Base-by-base conservation (phyloP, 2,113 vertebrate species). In the Tetrax tetrax region DNA sequence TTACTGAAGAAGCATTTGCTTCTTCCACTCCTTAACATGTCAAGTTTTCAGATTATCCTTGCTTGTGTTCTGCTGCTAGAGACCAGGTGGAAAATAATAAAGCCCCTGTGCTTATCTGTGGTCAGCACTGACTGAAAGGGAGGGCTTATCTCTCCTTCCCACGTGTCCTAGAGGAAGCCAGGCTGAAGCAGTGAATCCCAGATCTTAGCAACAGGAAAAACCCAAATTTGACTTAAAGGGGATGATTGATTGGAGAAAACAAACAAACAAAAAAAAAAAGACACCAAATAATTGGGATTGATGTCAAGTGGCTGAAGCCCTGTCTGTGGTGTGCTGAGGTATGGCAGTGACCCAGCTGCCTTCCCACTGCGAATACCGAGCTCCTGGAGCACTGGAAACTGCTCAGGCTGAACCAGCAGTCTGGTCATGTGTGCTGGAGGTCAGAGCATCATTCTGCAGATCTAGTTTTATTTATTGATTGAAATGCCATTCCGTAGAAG, bases 61-160 rank as follows among this genome's bases (percentile, higher is more conserved):
- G 64, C 82, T 81, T 61, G 31, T 88, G 45, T 65, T 89, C 81
- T 84, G n/a, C 59, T 77, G 7, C 19, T 63, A n/a, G 90, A 76
- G 92, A 71, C 56, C 60, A 85, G 91, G 97, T 93, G 83, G 87
- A 81, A 93, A 96, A 94, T 87, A 74, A 90, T 90, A 80, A 90
- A 96, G 61, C 76, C 63, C 53, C 60, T 66, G 41, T 64, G 68
- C 87, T 97, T 96, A 95, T 97, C 96, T 93, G 56, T 71, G 88
- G 94, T 88, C 74, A 77, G 75, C 94, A 89, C 47, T 59, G 65
- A 48, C 87, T 83, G 82, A 57, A 79, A 89, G 77, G 54, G 80
- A 90, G 63, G 76, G 85, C 93, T 97, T 97, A 96, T 97, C 96
- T 93, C 59, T 75, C 22, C 28, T 89, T 38, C 80, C 87, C 95